phyloP scores from a whole-genome alignment of 2,113 vertebrate genomes.

The Sylvilagus bachmani region DNA sequence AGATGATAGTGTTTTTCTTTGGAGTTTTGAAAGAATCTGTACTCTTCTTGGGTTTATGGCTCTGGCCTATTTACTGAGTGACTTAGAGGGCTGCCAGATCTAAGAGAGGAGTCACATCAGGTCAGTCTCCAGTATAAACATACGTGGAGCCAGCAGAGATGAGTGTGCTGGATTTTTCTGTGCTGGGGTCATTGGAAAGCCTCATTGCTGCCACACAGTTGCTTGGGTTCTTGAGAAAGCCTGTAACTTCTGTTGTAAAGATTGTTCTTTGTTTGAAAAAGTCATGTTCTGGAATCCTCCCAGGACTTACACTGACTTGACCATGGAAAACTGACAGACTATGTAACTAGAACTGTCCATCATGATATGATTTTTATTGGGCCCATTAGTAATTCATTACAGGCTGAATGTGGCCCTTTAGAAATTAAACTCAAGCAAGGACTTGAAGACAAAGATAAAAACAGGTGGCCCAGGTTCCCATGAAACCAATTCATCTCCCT shows the following conservation, averaged over 20 bases:
- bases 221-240: not conserved
- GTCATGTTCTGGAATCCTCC: not conserved
- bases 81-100: not conserved
- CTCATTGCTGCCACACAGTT: not conserved
- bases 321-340: not conserved
- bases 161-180: not conserved
- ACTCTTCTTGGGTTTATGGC: not conserved
- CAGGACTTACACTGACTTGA: not conserved
- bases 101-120: not conserved
- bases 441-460: not conserved
- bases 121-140: not conserved
- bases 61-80: not conserved
- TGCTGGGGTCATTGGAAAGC: not conserved
- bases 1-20: not conserved
- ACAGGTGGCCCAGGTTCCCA: not conserved
- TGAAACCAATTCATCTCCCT: not conserved
- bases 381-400: not conserved
- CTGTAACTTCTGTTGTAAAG: not conserved
- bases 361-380: not conserved
- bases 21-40: not conserved
- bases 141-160: not conserved
- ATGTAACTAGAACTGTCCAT: not conserved
- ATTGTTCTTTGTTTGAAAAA: not conserved
- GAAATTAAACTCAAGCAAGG: not conserved
- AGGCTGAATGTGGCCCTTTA: not conserved